Conservation (phyloP, 2,113 vertebrate genomes). For the Hemibates koningsi region DNA sequence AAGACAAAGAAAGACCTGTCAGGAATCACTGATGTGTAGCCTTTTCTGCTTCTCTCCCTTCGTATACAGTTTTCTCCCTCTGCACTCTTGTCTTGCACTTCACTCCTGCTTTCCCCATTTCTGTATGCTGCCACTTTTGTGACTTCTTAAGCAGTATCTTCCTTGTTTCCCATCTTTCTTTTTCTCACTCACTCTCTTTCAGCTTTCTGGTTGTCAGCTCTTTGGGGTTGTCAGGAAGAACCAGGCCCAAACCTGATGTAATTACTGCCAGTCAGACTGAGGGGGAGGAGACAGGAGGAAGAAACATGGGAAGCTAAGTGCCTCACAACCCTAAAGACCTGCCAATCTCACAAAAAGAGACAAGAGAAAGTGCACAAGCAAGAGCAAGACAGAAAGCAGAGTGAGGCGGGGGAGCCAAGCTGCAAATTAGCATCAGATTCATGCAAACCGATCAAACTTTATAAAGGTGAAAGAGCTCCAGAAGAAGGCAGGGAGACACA, state of each 20-base stretch:
- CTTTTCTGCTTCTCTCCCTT: background rate
- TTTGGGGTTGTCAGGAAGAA: constrained; percentile 36
- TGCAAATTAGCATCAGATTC: constrained; percentile 23
- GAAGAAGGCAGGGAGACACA: background rate
- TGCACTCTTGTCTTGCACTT: background rate
- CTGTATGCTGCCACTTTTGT: background rate
- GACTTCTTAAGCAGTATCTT: background rate
- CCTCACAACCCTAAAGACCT: constrained; percentile 50
- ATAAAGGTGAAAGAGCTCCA: background rate
- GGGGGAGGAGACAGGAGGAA: constrained; percentile 36
- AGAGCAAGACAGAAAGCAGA: constrained; percentile 2
- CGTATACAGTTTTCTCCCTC: background rate
- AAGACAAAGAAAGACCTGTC: constrained; percentile 24
- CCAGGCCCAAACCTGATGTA: constrained; percentile 37
- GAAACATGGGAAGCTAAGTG: constrained; percentile 36
- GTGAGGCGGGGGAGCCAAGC: background rate
- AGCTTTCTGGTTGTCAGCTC: constrained; percentile 27
- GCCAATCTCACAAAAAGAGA: constrained; percentile 46
- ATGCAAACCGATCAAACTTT: constrained; percentile 9
- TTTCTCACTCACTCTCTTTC: background rate
- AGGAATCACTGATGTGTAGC: constrained; percentile 41
- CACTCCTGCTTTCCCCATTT: background rate
- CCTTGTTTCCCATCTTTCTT: background rate
- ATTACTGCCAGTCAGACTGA: constrained; percentile 65
- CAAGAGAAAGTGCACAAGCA: background rate